Base-by-base conservation (phyloP, 2,888 invertebrate species). In the Crossocerus cetratus region DNA sequence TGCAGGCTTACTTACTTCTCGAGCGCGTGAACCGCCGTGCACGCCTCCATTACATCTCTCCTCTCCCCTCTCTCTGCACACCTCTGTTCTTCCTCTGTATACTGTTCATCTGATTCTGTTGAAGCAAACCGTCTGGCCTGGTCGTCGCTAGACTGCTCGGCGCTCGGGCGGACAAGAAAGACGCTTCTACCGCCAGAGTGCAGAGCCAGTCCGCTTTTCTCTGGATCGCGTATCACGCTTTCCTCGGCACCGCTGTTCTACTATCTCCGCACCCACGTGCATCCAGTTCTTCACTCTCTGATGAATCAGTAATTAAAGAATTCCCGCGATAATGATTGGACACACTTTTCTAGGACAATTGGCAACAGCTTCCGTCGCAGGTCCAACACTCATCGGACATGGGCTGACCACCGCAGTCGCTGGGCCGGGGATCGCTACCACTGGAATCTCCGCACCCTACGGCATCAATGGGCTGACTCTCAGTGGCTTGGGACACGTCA, bases 401-500 rank as follows among this genome's bases (percentile, higher is more conserved):
- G 80, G 79, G 49, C 21, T 80, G 44, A 59, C 80, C 13, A 65
- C 76, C 13, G 69, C 71, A 0, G 1, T 65, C 18, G 60, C 65
- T 18, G 69, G 49, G 16, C 67, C 80, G 2, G 61, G 71, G 1
- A 5, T 76, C 22, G 56, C 70, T 18, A 18, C 72, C 23, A 76
- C 32, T 20, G 53, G 49, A 4, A 16, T 49, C 14, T 5, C 42
- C 14, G 42, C 8, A 13, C 20, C 58, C 13, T 23, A 78, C 3
- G 75, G 78, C 55, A 57, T 75, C 16, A 75, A 79, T 2, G 79
- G 79, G 8, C 63, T 79, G 58, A 60, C 74, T 14, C 53, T 79
- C 61, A 77, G 74, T 16, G 77, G 77, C 5, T 42, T 72, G 23
- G 80, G 79, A 13, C 64, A 68, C 5, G 18, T 79, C 66, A 79